Evolutionary conservation across 2,797 vertebrate genomes (phyloP), one percentile per base, ranked within the genome.

Genomic region (Erethizon dorsatum): DNA sequence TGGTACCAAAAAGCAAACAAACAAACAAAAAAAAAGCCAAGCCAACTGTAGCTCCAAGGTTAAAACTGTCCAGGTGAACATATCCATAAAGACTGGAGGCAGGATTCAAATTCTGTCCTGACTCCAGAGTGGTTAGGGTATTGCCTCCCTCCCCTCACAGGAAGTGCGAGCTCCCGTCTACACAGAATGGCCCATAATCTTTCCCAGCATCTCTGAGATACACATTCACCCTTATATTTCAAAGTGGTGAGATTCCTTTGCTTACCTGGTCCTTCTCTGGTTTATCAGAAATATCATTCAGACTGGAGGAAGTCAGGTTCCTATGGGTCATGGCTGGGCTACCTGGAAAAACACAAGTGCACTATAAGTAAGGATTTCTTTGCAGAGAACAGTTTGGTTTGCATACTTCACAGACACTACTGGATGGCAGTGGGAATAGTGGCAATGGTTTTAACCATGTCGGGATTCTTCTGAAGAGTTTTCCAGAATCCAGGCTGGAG

Each of bases 191-290:
- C 75, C 79, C 63, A 41, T 4, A 88, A 26, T 11, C 86, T n/a
- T 87, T 28, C 69, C 45, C 28, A 90, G 67, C 6, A 80, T 54
- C 20, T 57, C 61, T 78, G 28, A 88, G 33, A 92, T 15, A 69
- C 1, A 56, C 0, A 37, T 57, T 73, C 92, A 45, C 57, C 47
- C 17, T 69, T 45, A 26, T 71, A 47, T 8, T 77, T 77, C 0
- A 37, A 90, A 84, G 0, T 37, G 87, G 14, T 6, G 41, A 57
- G 20, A 61, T 65, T 0, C 37, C 17, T 90, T 33, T 26, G 96
- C 99, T 99, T 98, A 99, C 99, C 99, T 99, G 99, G 15, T 99
- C 99, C 97, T 99, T 99, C 75, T 99, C 99, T 1, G 99, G 99
- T 97, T 99, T 99, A 98, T 99, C 99, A 0, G 99, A 99, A 97